Evolutionary conservation across 2,113 vertebrate species (phyloP).

Genomic region (Gobius niger): DNA sequence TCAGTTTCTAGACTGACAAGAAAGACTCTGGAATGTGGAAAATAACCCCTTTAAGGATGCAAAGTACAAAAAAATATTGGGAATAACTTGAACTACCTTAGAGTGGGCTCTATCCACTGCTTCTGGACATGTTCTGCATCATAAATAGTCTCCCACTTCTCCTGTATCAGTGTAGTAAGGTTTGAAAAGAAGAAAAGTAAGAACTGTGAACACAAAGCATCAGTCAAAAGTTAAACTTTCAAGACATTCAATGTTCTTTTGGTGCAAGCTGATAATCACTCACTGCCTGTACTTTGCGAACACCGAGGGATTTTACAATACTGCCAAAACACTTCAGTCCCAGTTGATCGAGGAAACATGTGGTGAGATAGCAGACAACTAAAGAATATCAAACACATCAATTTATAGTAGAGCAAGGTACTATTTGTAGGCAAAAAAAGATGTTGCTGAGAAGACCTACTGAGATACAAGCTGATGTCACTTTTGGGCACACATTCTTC

Average conservation of each 20-base stretch:
- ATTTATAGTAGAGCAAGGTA: background rate
- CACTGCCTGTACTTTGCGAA: conserved; percentile 82
- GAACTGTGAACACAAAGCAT: conserved; percentile 79
- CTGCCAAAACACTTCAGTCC: conserved; percentile 80
- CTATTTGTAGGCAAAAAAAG: background rate
- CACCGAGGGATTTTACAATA: conserved; percentile 82
- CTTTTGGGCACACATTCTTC: conserved; percentile 60
- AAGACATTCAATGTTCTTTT: background rate
- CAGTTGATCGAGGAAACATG: conserved; percentile 83
- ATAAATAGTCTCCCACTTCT: conserved; percentile 86
- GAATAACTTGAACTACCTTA: conserved; percentile 64
- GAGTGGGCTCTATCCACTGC: conserved; percentile 81
- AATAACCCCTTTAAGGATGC: no score
- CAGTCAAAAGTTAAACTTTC: background rate
- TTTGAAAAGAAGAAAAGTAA: conserved; percentile 87
- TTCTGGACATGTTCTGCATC: conserved; percentile 79
- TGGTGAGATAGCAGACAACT: conserved; percentile 89
- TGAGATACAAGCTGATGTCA: conserved; percentile 79
- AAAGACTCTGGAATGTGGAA: no score
- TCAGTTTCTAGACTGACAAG: no score
- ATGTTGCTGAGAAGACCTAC: conserved; percentile 68
- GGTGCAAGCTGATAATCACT: conserved; percentile 27
- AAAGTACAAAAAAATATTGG: background rate
- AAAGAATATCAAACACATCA: conserved; percentile 18
- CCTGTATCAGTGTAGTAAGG: conserved; percentile 86